Evolutionary conservation across 2,888 invertebrate genomes (phyloP).

Genomic region (Cephus spinipes): DNA sequence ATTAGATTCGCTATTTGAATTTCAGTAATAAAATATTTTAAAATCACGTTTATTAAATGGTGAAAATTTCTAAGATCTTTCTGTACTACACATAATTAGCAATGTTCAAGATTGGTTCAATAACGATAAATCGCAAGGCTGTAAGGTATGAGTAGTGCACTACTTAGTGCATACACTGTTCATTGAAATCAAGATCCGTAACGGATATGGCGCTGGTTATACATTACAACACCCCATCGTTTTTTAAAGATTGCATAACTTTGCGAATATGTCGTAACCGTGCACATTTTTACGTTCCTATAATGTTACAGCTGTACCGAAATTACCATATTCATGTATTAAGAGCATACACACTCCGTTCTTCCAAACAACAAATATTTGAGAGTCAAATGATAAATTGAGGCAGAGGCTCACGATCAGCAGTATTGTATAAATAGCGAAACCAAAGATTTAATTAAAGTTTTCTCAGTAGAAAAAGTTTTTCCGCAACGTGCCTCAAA

Average conservation of each 20-base stretch:
- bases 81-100: background rate
- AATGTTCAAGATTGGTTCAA: background rate
- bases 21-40: background rate
- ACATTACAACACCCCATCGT: background rate
- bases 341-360: constrained; percentile 5
- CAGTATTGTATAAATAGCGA: constrained; percentile 39
- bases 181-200: background rate
- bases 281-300: background rate
- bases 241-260: background rate
- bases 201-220: background rate
- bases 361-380: constrained; percentile 39
- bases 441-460: constrained; percentile 40
- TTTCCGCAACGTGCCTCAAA: constrained; percentile 4
- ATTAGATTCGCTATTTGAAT: background rate
- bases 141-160: too few species aligned
- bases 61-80: background rate
- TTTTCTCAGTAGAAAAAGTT: constrained; percentile 10
- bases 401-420: constrained; percentile 9
- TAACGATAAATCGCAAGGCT: background rate
- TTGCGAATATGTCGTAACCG: background rate
- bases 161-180: too few species aligned
- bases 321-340: constrained; percentile 55
- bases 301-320: constrained; percentile 15
- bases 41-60: background rate
- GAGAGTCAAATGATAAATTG: constrained; percentile 42